Conservation (phyloP, 2,113 vertebrate genomes). For the Zosterops hypoxanthus region DNA sequence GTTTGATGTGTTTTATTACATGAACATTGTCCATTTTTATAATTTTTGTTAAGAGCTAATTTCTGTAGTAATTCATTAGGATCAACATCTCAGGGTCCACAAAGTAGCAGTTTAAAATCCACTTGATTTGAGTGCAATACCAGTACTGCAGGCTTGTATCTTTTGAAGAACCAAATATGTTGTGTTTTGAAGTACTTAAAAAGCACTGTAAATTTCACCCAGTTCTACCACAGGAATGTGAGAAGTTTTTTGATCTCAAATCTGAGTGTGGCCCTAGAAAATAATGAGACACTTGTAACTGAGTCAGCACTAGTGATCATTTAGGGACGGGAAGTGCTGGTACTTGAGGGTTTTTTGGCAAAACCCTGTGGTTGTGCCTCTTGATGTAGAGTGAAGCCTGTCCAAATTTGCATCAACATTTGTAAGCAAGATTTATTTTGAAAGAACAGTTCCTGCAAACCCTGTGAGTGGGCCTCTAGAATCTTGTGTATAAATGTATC, state of each 20-base stretch:
- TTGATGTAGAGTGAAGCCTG: not conserved
- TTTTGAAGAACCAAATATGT: not conserved
- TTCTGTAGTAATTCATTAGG: not conserved
- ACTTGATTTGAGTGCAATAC: not conserved
- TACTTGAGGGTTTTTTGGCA: not conserved
- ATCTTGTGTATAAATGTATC: not conserved
- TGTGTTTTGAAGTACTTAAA: not conserved
- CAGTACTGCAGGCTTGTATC: not conserved
- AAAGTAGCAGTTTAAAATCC: not conserved
- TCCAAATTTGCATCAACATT: not conserved
- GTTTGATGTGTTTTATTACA: not conserved
- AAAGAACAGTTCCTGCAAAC: not conserved
- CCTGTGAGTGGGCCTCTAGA: not conserved
- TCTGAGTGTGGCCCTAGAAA: not conserved
- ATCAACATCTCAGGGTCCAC: constrained; percentile 13
- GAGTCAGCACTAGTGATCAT: not conserved
- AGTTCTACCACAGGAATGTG: constrained; percentile 13
- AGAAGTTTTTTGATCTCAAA: not conserved
- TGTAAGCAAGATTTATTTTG: not conserved
- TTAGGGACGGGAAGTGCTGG: not conserved
- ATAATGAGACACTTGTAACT: not conserved
- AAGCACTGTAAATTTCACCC: not conserved
- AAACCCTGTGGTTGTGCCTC: not conserved
- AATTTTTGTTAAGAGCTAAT: not conserved
- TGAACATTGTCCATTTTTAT: not conserved